Percentiles rank a stretch among this genome's conserved stretches.
phyloP scores from a whole-genome alignment of 2,113 vertebrate species.

The Vulpes vulpes region DNA sequence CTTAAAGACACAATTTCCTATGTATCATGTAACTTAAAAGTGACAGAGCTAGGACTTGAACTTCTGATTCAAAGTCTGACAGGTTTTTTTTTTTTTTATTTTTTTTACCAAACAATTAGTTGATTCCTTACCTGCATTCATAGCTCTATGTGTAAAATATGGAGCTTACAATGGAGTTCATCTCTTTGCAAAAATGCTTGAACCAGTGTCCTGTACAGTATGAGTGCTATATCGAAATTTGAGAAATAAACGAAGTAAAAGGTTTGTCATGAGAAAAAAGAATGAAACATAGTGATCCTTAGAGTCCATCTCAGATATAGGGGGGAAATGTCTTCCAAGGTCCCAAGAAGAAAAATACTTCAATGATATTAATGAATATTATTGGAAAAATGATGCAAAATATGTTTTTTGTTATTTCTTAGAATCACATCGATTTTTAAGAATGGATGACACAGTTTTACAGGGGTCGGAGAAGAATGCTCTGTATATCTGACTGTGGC shows the following conservation, averaged over 20 bases:
- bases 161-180: not conserved
- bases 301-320: not conserved
- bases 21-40: not conserved
- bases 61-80: not conserved
- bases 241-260: slow-evolving; percentile 9
- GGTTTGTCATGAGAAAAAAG: not conserved
- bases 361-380: not conserved
- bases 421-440: slow-evolving; percentile 33
- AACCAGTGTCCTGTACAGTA: not conserved
- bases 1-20: not conserved
- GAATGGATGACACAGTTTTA: not conserved
- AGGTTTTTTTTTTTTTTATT: not conserved
- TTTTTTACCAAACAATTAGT: not conserved
- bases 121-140: not conserved
- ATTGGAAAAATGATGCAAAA: slow-evolving; percentile 51
- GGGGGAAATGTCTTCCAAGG: not conserved
- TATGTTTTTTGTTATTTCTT: slow-evolving; percentile 67
- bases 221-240: not conserved
- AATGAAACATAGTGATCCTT: not conserved
- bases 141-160: not conserved
- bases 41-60: not conserved
- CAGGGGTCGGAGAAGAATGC: not conserved
- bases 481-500: not conserved
- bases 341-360: not conserved
- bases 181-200: not conserved